Evolutionary conservation across 2,888 invertebrate genomes (phyloP), one percentile per base, ranked within the genome.

Genomic region (Ypsolopha sequella): DNA sequence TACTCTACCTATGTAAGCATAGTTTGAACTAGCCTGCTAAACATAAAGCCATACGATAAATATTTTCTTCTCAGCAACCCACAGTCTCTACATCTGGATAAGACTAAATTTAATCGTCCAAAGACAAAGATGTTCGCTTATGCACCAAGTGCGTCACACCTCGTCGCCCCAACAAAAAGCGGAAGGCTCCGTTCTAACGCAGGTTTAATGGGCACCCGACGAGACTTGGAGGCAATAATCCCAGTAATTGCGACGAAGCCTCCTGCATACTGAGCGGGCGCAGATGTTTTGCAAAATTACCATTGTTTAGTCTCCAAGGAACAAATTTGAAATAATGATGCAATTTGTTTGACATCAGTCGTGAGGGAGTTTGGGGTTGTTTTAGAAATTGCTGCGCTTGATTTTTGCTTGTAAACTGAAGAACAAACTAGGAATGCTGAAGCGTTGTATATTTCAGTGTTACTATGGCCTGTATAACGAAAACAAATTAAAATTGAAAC

Each of bases 161-260:
- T 60, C 60, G 56, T 11, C 47, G n/a, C 51, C 50, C 59, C 55
- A 60, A 67, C 70, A 76, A 77, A 76, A 73, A 72, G 65, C 64
- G 67, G 65, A 70, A 75, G 73, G 70, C 73, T 68, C 60, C 66
- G 39, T 52, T 64, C 66, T 75, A 80, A 79, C 73, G 79, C 68
- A 70, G 67, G 67, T 80, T 76, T 79, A 80, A 82, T 78, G 73
- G 72, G 65, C 65, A 68, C 65, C 66, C 70, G 70, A 69, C 74
- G 66, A 64, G 51, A 51, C 51, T 51, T 66, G 63, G 62, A 61
- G 65, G 73, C 71, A 74, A 76, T 80, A 80, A 80, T 81, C 76
- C 70, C 65, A 61, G 72, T 81, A 76, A 81, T 82, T 74, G 73
- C 72, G 61, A 60, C 58, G 59, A 63, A 57, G 64, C 66, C 70